Conservation (phyloP, 2,888 invertebrate genomes). For the Meliscaeva auricollis region DNA sequence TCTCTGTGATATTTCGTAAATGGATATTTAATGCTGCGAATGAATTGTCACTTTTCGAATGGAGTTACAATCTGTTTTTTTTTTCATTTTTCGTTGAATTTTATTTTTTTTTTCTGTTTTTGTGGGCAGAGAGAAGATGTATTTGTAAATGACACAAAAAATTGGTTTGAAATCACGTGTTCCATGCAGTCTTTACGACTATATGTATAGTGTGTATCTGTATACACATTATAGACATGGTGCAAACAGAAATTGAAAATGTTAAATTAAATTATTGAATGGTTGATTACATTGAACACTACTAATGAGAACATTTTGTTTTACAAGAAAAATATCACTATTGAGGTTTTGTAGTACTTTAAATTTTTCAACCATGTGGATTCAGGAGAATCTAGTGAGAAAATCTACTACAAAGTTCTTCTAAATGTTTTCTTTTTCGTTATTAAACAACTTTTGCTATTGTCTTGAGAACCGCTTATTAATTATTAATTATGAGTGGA, state of each 20-base stretch:
- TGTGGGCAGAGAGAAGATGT: neutral
- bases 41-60: slow-evolving; percentile 54
- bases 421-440: too few relatives aligned
- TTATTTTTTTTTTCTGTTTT: neutral
- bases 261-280: slow-evolving; percentile 60
- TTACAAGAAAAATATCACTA: neutral
- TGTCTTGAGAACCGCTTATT: too few relatives aligned
- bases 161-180: neutral
- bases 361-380: too few relatives aligned
- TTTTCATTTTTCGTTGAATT: neutral
- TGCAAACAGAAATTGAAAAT: slow-evolving; percentile 36
- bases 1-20: slow-evolving; percentile 9
- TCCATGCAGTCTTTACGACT: neutral
- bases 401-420: too few relatives aligned
- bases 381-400: too few relatives aligned
- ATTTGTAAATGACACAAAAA: slow-evolving; percentile 5
- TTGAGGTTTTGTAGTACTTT: too few relatives aligned
- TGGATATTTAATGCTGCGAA: slow-evolving; percentile 55
- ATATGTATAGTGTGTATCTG: neutral
- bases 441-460: too few relatives aligned
- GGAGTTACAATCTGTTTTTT: slow-evolving; percentile 8
- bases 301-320: neutral
- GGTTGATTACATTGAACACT: slow-evolving; percentile 40
- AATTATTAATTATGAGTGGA: too few relatives aligned
- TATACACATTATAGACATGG: neutral